A percentile compares a stretch with the other conserved stretches of the same genome.
These are phyloP conservation scores for Ophion slaviceki DNA, from an alignment of 2,888 invertebrate species.

Conservation along the genomic window DNA sequence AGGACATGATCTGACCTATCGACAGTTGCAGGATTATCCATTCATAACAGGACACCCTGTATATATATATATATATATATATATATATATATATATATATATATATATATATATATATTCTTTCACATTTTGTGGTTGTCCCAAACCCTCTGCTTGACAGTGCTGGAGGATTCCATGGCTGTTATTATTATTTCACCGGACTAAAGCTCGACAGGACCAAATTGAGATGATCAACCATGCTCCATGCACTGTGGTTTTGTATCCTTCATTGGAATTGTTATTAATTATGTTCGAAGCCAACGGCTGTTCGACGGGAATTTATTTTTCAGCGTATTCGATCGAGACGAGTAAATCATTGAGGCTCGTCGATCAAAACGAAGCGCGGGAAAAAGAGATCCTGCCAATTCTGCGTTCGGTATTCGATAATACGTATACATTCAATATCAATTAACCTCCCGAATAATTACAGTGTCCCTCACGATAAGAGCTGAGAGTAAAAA, in stretches of 20 bases:
- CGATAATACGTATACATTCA: no score
- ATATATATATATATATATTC: neutral
- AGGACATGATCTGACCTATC: no score
- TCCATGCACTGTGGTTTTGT: neutral
- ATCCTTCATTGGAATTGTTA: constrained; percentile 21
- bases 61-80: constrained; percentile 1
- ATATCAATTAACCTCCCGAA: no score
- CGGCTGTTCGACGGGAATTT: neutral
- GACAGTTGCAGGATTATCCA: no score
- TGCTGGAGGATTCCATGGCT: constrained; percentile 19
- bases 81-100: neutral
- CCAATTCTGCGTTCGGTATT: neutral
- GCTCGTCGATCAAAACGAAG: neutral
- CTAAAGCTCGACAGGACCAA: constrained; percentile 1
- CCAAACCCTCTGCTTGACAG: constrained; percentile 25
- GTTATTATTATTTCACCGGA: constrained; percentile 10
- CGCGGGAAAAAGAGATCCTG: neutral
- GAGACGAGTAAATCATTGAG: neutral
- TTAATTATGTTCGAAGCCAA: constrained; percentile 7
- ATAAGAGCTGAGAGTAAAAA: no score
- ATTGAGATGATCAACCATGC: constrained; percentile 29
- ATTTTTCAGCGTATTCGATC: neutral
- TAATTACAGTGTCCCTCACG: no score
- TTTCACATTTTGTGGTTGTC: constrained; percentile 16
- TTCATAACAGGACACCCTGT: no score